These are phyloP conservation scores for Gallinago stenura DNA, from an alignment of 2,797 vertebrate genomes.

Conservation along the genomic window DNA sequence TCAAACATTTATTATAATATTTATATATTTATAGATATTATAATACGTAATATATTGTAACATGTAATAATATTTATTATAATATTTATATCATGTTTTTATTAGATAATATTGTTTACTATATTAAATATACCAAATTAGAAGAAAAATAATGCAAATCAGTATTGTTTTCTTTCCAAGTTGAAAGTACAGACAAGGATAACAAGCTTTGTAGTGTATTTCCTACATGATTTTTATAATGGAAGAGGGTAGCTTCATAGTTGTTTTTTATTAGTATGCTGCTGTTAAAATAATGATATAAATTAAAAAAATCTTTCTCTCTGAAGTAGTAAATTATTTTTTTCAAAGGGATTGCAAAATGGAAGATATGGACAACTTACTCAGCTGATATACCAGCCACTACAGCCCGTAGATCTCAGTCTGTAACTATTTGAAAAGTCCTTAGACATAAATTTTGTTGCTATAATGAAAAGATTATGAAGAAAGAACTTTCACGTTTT, in stretches of 20 bases:
- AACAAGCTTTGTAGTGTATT: neutral
- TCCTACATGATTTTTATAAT: neutral
- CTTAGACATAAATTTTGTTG: neutral
- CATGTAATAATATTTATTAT: neutral
- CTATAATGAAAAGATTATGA: neutral
- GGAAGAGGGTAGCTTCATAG: neutral
- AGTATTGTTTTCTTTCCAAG: neutral
- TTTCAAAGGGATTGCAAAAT: neutral
- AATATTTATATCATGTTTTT: neutral
- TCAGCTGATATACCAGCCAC: neutral
- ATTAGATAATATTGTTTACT: neutral
- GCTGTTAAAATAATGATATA: neutral
- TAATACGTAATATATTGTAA: no score
- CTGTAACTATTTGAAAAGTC: neutral
- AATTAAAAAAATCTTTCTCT: neutral
- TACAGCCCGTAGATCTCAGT: neutral
- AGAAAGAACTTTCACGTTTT: neutral
- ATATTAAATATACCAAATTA: neutral
- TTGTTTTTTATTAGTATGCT: neutral
- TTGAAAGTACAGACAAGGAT: neutral
- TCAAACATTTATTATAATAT: neutral
- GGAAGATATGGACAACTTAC: neutral
- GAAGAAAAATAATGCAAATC: neutral
- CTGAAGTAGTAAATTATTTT: neutral
- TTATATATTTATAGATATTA: no score